Evolutionary conservation across 2,888 invertebrate genomes (phyloP).

Genomic region (Boloria euphrosyne): DNA sequence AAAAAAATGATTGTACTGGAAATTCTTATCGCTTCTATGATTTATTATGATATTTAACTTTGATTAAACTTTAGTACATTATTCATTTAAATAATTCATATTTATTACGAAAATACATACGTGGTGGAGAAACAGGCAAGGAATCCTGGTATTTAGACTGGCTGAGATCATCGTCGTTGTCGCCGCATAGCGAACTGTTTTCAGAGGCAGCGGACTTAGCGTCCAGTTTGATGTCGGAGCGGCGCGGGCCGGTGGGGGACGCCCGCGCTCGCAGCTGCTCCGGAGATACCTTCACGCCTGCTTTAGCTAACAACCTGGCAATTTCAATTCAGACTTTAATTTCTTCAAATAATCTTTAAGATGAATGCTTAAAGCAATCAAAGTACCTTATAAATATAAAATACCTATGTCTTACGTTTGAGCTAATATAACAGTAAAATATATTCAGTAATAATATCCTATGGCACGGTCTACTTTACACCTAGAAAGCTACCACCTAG

Average conservation of each 20-base stretch:
- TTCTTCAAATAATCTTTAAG: neutral
- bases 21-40: too few relatives aligned
- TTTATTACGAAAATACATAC: conserved; percentile 58
- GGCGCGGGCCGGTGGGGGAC: conserved; percentile 91
- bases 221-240: conserved; percentile 90
- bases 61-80: too few relatives aligned
- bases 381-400: too few relatives aligned
- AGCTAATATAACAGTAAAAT: too few relatives aligned
- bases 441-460: too few relatives aligned
- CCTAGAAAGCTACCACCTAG: neutral
- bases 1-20: neutral
- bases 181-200: conserved; percentile 88
- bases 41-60: too few relatives aligned
- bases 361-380: too few relatives aligned
- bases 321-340: neutral
- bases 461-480: too few relatives aligned
- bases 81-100: neutral
- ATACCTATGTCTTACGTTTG: too few relatives aligned
- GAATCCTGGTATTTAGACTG: conserved; percentile 81
- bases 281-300: conserved; percentile 92
- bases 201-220: conserved; percentile 89
- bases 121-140: conserved; percentile 84
- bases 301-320: conserved; percentile 89
- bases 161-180: conserved; percentile 92
- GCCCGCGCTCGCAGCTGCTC: conserved; percentile 92